Base-by-base conservation (phyloP, 2,888 invertebrate genomes). In the Auanema freiburgensis region DNA sequence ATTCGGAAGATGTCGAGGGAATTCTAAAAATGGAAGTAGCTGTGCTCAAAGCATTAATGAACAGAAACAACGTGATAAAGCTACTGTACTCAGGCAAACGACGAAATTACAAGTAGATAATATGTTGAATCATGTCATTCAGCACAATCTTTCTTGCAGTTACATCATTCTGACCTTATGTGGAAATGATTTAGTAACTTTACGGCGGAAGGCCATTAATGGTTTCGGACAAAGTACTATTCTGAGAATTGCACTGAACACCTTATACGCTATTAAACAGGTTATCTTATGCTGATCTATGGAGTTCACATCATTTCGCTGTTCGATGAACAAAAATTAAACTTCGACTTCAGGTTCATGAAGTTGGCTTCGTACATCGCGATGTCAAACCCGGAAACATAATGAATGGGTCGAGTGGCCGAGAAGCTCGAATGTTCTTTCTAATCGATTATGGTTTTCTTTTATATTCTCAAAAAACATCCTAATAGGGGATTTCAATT, bases 321-420 rank as follows among this genome's bases (percentile, higher is more conserved):
- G 43, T 43, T 43, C 12, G 14, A 43, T 14, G 14, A 51, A 51
- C 14, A 12, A n/a, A 18, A 12, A 6, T 52, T 23, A 10, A 46
- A 46, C 21, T 33, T 33, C n/a, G n/a, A n/a, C 33, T 56, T 18
- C 54, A 71, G 70, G 57, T 72, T 24, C 72, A 74, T 55, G 74
- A 74, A 54, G 56, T 63, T n/a, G 73, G 76, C 25, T 76, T 57
- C 58, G 59, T 65, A 25, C 76, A 76, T 63, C 71, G 76, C 6
- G 76, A 77, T 54, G 70, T 77, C 18, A 77, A 77, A 52, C 77
- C 76, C 2, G 77, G 76, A 49, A 77, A 77, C 52, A 65, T 68
- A 51, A 69, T 76, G 53, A 69, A 69, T 10, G 76, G 76, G 6
- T 23, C 59, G 12, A 14, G 49, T 40, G 74, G 74, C 23, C 51